phyloP scores from a whole-genome alignment of 2,113 vertebrate species.

The Hyla sarda region DNA sequence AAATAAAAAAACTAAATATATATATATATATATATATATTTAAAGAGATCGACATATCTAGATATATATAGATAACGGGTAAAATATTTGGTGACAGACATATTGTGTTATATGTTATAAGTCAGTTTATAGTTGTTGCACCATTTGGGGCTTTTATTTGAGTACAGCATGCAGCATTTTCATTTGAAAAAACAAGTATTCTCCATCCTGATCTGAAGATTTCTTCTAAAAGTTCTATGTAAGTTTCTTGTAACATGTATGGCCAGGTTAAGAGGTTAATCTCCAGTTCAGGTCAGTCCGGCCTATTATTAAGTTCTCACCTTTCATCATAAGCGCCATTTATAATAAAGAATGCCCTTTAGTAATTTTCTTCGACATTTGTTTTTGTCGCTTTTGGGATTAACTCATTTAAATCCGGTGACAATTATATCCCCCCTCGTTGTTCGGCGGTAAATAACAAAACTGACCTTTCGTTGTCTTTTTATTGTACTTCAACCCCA shows the following conservation, averaged over 20 bases:
- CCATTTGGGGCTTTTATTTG: not conserved
- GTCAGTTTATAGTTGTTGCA: not conserved
- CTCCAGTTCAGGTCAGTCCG: not conserved
- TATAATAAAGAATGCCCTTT: not conserved
- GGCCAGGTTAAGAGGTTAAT: not conserved
- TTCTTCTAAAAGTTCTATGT: not conserved
- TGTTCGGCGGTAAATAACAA: not conserved
- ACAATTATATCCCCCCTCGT: not conserved
- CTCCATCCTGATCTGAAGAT: not conserved
- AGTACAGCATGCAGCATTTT: not conserved
- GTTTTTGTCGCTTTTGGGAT: not conserved
- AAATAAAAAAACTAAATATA: no score
- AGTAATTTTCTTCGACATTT: not conserved
- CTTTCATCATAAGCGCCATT: not conserved
- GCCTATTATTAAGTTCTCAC: not conserved
- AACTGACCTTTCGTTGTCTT: constrained; percentile 52
- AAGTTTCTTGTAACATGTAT: not conserved
- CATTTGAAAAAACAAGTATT: not conserved
- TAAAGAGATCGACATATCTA: no score
- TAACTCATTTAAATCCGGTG: not conserved
- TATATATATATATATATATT: no score
- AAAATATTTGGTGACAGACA: no score
- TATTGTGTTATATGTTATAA: not conserved
- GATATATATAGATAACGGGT: no score
- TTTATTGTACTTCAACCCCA: constrained; percentile 31